phyloP scores from a whole-genome alignment of 1,140 invertebrate species.

The Asobara japonica region DNA sequence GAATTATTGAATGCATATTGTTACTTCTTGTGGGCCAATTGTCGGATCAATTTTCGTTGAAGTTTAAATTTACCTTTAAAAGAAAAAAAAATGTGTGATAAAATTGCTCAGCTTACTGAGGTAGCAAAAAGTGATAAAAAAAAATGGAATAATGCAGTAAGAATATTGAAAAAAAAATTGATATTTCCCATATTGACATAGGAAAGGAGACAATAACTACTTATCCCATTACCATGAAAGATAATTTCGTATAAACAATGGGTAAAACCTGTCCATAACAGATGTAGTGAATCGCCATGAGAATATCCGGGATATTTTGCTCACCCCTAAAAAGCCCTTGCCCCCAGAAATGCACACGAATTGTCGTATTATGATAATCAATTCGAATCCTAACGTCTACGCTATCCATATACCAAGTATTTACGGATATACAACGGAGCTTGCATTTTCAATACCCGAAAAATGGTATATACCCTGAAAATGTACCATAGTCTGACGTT shows the following conservation, averaged over 20 bases:
- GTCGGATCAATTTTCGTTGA: no score
- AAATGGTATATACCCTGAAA: neutral
- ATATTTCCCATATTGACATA: neutral
- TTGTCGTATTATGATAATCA: conserved; percentile 51
- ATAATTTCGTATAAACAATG: conserved; percentile 26
- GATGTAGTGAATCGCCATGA: conserved; percentile 22
- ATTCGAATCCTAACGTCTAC: conserved; percentile 27
- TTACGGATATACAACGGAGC: conserved; percentile 5
- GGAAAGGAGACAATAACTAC: no score
- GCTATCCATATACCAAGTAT: conserved; percentile 15
- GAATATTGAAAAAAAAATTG: neutral
- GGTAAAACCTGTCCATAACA: conserved; percentile 22
- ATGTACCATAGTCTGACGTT: neutral
- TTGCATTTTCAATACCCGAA: neutral
- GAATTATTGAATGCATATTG: neutral
- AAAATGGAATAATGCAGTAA: neutral
- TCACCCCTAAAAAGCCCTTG: conserved; percentile 28
- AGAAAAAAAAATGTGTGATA: conserved; percentile 1
- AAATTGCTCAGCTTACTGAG: conserved; percentile 23
- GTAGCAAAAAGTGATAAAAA: neutral
- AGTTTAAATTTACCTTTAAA: neutral
- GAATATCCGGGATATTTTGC: conserved; percentile 38
- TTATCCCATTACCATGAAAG: neutral
- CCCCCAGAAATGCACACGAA: conserved; percentile 43
- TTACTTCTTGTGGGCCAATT: no score